Conservation (phyloP, 2,797 vertebrate genomes). For the Spizella passerina region DNA sequence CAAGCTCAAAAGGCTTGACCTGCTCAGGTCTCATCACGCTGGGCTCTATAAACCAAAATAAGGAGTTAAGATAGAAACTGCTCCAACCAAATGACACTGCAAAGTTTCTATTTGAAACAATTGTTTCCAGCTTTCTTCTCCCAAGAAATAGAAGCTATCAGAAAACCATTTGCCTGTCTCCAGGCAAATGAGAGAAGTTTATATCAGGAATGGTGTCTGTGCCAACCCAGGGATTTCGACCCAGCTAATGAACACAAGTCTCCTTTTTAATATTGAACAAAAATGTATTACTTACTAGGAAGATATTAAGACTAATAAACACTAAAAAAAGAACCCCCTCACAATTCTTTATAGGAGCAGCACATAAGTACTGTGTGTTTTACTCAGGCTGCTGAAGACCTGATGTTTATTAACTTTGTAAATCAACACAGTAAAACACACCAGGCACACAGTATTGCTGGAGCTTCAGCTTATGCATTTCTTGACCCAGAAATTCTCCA, state of each 20-base stretch:
- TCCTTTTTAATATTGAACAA: not conserved
- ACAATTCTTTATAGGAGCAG: not conserved
- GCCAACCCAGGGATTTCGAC: not conserved
- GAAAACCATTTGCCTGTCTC: not conserved
- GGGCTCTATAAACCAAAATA: not conserved
- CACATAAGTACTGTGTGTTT: not conserved
- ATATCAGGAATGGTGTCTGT: not conserved
- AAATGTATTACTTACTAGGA: not conserved
- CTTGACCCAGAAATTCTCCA: not conserved
- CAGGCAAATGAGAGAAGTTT: not conserved
- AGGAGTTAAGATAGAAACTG: not conserved
- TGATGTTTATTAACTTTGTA: not conserved
- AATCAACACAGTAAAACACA: not conserved
- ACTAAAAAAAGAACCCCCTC: not conserved
- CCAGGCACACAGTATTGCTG: not conserved
- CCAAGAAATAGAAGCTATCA: not conserved
- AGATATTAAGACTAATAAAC: not conserved
- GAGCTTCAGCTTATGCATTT: not conserved
- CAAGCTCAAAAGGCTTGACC: not conserved
- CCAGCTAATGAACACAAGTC: not conserved
- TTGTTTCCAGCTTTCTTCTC: not conserved
- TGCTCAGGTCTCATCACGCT: accelerated
- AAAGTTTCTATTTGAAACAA: not conserved
- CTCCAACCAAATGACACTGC: not conserved
- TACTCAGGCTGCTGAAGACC: not conserved